phyloP scores from a whole-genome alignment of 2,797 vertebrate genomes.

The Eulemur rubriventer region DNA sequence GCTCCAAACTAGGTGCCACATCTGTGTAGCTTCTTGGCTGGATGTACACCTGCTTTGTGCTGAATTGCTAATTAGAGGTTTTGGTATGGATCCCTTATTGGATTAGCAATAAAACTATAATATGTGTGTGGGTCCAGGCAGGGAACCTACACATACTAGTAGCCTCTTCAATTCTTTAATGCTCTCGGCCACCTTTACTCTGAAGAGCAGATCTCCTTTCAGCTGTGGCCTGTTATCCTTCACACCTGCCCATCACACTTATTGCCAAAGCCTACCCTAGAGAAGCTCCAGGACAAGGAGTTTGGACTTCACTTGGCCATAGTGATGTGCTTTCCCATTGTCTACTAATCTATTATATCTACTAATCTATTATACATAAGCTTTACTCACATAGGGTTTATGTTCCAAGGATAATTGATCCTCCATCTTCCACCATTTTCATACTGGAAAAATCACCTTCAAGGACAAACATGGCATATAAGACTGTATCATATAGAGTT shows the following conservation, averaged over 20 bases:
- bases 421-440: not conserved
- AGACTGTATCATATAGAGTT: not conserved
- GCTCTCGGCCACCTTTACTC: not conserved
- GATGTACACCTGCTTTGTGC: not conserved
- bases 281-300: not conserved
- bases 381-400: not conserved
- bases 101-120: not conserved
- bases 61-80: not conserved
- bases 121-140: not conserved
- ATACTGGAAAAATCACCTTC: not conserved
- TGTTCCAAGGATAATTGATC: not conserved
- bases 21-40: not conserved
- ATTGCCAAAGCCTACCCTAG: not conserved
- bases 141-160: not conserved
- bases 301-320: not conserved
- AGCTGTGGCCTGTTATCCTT: not conserved
- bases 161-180: not conserved
- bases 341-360: not conserved
- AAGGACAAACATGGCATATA: not conserved
- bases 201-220: not conserved
- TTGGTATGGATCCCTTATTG: not conserved
- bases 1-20: rapidly evolving
- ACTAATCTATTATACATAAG: not conserved
- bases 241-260: not conserved
- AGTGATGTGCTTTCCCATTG: not conserved